Base-by-base conservation (phyloP, 2,888 invertebrate genomes). In the Microchrysa polita region DNA sequence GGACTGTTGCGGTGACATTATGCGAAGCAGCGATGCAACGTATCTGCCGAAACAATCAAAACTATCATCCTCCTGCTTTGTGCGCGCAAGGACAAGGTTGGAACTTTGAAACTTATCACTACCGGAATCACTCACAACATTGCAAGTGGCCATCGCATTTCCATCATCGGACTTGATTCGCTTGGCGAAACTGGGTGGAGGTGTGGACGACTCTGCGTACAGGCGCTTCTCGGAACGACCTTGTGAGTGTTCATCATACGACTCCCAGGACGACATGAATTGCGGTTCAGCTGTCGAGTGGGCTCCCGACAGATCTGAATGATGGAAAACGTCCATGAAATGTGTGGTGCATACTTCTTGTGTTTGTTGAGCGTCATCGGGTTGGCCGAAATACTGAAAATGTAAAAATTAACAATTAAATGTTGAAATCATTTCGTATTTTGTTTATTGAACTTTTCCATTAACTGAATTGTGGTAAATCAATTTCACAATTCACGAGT, bases 11-110 rank as follows among this genome's bases (percentile, higher is more conserved):
- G 27, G 23, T 22, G 67, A 27, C 67, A 67, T 67, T 10, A n/a
- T 22, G 12, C 67, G 67, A 14, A 67, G 53, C 27, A 67, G 23
- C 4, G 67, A 52, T 67, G 67, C 67, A 52, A 67, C 16, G 18
- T 67, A 67, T 67, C 42, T 67, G 2, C 67, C 67, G 16, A 67
- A 67, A 27, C 67, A 67, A 2, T 67, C 67, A 16, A 67, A 67
- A 67, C 67, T 67, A 27, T 67, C 67, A 27, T 67, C 67, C n/a
- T 52, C 52, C 14, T 67, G 52, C 2, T 23, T 23, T 5, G n/a
- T 23, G 2, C 12, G 23, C 2, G 59, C 4, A 23, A 12, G 23
- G 23, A 7, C 2, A 23, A 59, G 27, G 14, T 7, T 14, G 9
- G 52, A 16, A n/a, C 9, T 27, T 48, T 14, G 40, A n/a, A 10